A percentile compares a stretch with the other conserved stretches of the same genome.
Evolutionary conservation across 2,888 invertebrate genomes (phyloP).

Genomic region (Pardosa pseudoannulata): DNA sequence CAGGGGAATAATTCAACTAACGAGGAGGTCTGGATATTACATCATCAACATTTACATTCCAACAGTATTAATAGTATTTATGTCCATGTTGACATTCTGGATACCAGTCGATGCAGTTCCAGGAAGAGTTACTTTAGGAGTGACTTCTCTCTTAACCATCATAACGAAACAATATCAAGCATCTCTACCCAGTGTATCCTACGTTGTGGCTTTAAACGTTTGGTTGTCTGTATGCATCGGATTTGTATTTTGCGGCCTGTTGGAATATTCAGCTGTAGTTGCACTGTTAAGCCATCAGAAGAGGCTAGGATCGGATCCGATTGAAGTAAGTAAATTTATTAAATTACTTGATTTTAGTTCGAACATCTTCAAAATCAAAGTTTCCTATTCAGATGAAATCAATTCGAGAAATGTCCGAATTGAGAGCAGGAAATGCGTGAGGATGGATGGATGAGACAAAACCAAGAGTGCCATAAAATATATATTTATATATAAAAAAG

Average conservation of each 20-base stretch:
- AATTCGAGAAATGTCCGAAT: too few relatives aligned
- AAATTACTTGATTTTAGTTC: too few relatives aligned
- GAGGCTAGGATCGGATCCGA: background rate
- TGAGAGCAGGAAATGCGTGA: too few relatives aligned
- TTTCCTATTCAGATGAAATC: too few relatives aligned
- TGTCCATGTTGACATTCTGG: conserved; percentile 74
- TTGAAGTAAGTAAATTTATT: background rate
- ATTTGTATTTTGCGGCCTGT: conserved; percentile 75
- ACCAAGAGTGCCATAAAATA: too few relatives aligned
- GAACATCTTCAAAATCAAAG: too few relatives aligned
- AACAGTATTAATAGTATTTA: conserved; percentile 72
- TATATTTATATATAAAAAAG: too few relatives aligned
- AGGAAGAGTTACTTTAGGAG: conserved; percentile 79
- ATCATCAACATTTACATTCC: conserved; percentile 73
- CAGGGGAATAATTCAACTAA: conserved; percentile 60
- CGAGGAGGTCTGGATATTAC: conserved; percentile 67
- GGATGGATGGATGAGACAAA: too few relatives aligned
- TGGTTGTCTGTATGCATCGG: conserved; percentile 75
- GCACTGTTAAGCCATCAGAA: conserved; percentile 38
- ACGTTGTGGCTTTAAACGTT: conserved; percentile 75
- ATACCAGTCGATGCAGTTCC: conserved; percentile 73
- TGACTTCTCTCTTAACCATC: conserved; percentile 87
- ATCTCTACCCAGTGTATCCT: conserved; percentile 75
- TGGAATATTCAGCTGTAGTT: conserved; percentile 74
- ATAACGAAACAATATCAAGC: conserved; percentile 73